These are phyloP conservation scores for Bubo blakistoni DNA, from an alignment of 2,113 vertebrate species.

Conservation along the genomic window DNA sequence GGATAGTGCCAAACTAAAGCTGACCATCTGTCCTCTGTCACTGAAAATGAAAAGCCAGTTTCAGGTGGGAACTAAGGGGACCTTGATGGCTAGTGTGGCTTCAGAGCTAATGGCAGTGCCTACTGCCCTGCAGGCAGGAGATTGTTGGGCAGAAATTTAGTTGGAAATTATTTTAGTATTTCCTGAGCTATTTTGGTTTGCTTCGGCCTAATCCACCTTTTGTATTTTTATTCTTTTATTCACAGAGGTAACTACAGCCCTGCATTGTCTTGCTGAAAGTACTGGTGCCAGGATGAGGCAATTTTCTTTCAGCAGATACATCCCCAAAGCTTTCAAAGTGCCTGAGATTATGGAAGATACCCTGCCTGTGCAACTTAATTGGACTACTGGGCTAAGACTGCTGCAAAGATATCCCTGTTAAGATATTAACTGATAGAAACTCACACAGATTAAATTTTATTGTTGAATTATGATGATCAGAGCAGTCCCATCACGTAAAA, in stretches of 20 bases:
- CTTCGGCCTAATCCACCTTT: neutral
- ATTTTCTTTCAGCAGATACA: neutral
- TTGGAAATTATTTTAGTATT: neutral
- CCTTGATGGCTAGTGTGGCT: neutral
- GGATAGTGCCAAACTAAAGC: neutral
- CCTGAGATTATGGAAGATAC: neutral
- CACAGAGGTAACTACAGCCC: neutral
- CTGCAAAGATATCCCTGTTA: neutral
- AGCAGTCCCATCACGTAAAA: conserved; percentile 4
- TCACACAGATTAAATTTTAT: neutral
- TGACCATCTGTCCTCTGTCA: neutral
- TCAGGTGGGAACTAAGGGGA: neutral
- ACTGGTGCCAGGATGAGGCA: neutral
- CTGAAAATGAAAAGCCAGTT: neutral
- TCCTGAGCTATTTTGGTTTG: neutral
- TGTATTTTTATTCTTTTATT: neutral
- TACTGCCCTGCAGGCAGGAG: neutral
- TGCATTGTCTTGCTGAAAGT: neutral
- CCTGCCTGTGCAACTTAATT: neutral
- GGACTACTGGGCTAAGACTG: neutral
- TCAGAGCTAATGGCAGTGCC: neutral
- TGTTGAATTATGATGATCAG: neutral
- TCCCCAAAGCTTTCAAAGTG: conserved; percentile 8
- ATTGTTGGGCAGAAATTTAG: neutral
- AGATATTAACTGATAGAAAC: neutral